Percentiles rank a stretch among this genome's conserved stretches.
These are phyloP conservation scores for Irena cyanogastra DNA, from an alignment of 2,113 vertebrate genomes.

Conservation along the genomic window DNA sequence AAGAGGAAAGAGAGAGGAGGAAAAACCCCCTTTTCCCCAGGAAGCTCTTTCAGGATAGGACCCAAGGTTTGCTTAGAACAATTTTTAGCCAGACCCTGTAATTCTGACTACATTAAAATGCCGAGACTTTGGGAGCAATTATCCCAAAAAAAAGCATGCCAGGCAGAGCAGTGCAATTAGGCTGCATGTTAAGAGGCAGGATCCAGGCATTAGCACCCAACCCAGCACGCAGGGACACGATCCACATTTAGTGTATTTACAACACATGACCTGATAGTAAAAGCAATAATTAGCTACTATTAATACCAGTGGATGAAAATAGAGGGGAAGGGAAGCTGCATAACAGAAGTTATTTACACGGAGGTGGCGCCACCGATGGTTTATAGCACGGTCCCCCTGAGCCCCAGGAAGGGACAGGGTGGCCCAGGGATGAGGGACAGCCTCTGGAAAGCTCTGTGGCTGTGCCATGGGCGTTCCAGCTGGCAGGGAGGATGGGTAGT, in stretches of 20 bases:
- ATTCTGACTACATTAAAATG: background rate
- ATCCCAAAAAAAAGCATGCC: conserved; percentile 15
- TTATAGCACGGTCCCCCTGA: fast-evolving
- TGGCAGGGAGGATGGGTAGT: background rate
- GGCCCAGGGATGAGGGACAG: background rate
- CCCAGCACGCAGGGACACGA: background rate
- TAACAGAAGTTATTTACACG: background rate
- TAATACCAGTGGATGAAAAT: conserved; percentile 8
- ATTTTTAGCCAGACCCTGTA: background rate
- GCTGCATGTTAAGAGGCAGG: conserved; percentile 20
- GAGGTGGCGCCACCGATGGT: background rate
- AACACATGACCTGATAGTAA: conserved; percentile 38
- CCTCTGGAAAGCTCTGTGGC: background rate
- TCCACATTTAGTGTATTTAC: conserved; percentile 30
- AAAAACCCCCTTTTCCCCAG: background rate
- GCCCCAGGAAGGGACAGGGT: background rate
- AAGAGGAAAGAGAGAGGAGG: background rate
- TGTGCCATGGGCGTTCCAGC: background rate
- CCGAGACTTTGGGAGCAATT: conserved; percentile 43
- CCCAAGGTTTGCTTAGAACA: background rate
- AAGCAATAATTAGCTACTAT: conserved; percentile 56
- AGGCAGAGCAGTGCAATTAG: conserved; percentile 20
- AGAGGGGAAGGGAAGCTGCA: background rate
- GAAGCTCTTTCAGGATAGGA: background rate
- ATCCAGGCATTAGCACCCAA: conserved; percentile 4